Evolutionary conservation across 2,113 vertebrate genomes (phyloP).

Genomic region (Ptychochromis oligacanthus): DNA sequence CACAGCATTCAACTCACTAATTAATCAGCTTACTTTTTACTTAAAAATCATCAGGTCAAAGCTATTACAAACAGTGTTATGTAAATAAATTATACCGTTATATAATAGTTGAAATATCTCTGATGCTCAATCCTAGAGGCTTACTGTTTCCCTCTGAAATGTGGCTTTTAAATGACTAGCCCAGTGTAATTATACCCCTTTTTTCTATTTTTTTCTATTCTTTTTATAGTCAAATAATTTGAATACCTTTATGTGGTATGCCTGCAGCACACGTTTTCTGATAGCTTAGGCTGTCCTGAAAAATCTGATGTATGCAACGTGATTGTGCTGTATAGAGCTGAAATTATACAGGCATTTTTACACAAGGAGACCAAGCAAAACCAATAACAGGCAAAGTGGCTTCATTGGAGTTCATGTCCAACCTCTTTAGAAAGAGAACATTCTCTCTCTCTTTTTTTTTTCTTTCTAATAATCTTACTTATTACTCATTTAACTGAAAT

Average conservation of each 20-base stretch:
- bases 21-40: background rate
- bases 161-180: background rate
- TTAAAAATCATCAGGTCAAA: background rate
- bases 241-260: background rate
- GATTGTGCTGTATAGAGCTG: background rate
- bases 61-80: background rate
- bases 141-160: background rate
- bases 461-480: background rate
- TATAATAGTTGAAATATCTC: accelerated
- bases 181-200: background rate
- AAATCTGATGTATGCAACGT: background rate
- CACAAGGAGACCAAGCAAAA: background rate
- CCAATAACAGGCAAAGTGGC: background rate
- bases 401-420: background rate
- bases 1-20: background rate
- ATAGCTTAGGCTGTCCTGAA: background rate
- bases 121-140: background rate
- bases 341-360: background rate
- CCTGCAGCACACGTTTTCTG: background rate
- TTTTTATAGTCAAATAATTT: background rate
- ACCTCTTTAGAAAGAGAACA: background rate
- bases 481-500: conserved; percentile 9
- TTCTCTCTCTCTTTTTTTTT: background rate
- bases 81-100: background rate
- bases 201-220: background rate